Evolutionary conservation across 2,888 invertebrate genomes (phyloP).

Genomic region (Drosophila algonquin): DNA sequence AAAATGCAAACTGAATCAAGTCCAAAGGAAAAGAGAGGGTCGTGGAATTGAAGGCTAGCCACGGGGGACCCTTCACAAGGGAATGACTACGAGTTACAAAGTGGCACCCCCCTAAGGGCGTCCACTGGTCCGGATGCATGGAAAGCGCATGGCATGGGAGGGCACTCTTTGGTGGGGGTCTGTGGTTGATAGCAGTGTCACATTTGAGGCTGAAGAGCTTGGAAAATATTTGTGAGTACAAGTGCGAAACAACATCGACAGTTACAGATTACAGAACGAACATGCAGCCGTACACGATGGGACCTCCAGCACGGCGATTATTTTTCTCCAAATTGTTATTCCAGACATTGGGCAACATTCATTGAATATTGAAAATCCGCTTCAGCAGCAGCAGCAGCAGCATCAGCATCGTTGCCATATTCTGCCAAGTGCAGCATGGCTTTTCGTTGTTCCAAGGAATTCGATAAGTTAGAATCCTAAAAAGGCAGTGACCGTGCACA

Average conservation of each 20-base stretch:
- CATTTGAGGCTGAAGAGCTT: constrained; percentile 22
- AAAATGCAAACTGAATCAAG: constrained; percentile 17
- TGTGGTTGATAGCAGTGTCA: constrained; percentile 19
- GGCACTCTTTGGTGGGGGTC: background rate
- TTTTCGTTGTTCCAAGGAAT: constrained; percentile 45
- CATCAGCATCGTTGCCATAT: background rate
- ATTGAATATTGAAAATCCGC: background rate
- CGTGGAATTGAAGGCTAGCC: background rate
- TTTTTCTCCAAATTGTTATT: background rate
- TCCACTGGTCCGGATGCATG: too few species aligned
- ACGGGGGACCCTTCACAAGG: background rate
- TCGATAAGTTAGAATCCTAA: constrained; percentile 44
- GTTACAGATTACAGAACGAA: constrained; percentile 5
- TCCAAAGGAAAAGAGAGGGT: background rate
- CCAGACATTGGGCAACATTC: background rate
- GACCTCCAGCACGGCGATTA: background rate
- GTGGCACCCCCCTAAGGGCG: background rate
- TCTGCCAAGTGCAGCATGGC: background rate
- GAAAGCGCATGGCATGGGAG: background rate
- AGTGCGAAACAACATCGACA: constrained; percentile 3
- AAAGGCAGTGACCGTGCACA: constrained; percentile 2
- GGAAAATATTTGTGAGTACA: background rate
- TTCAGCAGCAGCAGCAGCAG: background rate
- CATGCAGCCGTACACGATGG: background rate
- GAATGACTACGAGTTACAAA: background rate